Evolutionary conservation across 2,888 invertebrate species (phyloP), one percentile per base, ranked within the genome.

Genomic region (Melipona beecheii): DNA sequence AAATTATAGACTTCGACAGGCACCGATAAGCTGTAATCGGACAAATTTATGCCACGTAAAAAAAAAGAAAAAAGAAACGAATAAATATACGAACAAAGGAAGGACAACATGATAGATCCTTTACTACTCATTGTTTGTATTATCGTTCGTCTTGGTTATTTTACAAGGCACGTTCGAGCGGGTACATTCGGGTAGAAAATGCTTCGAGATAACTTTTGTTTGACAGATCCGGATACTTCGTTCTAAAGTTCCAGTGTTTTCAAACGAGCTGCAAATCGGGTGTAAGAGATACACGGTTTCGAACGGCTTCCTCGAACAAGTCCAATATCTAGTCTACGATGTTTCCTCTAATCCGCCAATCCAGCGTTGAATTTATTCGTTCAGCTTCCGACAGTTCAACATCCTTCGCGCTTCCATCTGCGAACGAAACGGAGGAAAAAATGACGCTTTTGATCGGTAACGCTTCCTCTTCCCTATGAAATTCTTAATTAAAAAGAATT

Each of bases 391-490:
- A 76, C 92, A 92, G 36, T 92, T 88, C 79, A 90, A 68, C 60
- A 92, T 89, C 75, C 81, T 89, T 36, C 88, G 90, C 21, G 91
- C 92, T 58, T 92, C 92, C 24, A 87, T 81, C 92, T 92, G 84
- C 13, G 87, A 90, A 24, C 36, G 54, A 80, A 13, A 36, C 52
- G 4, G 21, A 43, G 49, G 13, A n/a, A 56, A 13, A 56, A n/a
- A 31, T 4, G 21, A 62, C 24, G 36, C 31, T 52, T 65, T 79
- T 15, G 50, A 6, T n/a, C n/a, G 17, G 17, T 9, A 6, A 36
- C 0, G 15, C 15, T 71, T n/a, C 21, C 11, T 21, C 36, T 43
- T 43, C 9, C 43, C 9, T 43, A 43, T 43, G 43, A 43, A 9
- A 43, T 43, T 43, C 9, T 43, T 1, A 36, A 36, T 36, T 36